Base-by-base conservation (phyloP, 2,797 vertebrate genomes). In the Crypturellus tataupa region DNA sequence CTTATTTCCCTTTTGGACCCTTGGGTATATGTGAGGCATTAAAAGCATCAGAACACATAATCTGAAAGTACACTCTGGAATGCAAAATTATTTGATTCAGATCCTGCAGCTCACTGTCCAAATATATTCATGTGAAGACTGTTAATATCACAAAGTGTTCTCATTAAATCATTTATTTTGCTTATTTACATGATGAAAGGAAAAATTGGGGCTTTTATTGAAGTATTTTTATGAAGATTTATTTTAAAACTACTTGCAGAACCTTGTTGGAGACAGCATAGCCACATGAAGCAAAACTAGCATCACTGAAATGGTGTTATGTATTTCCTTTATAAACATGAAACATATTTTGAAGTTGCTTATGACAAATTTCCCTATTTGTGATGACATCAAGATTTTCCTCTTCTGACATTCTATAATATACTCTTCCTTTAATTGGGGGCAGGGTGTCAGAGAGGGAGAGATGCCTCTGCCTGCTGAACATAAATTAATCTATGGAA, bases 401-500 rank as follows among this genome's bases (percentile, higher is more conserved):
- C 63, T 69, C 33, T 83, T 72, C 21, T 85, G 56, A 65, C 68
- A 62, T 87, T 81, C 60, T 55, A 35, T 39, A 59, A 80, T 83
- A 67, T 12, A 4, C 2, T 9, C 11, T 13, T 3, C 19, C 47
- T 62, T 85, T 87, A 68, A 47, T 95, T 95, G 70, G 73, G 59
- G 80, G 83, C 70, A 88, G 82, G 73, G 87, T 88, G 46, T 59
- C 31, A 40, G 82, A 72, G 79, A 78, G 89, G 85, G 71, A 85
- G 85, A 78, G 82, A 92, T 93, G 64, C 90, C 58, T 96, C 69
- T 93, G 86, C 83, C 64, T 93, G 86, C 87, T 90, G 67, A 88
- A 67, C 94, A 79, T 88, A 89, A 96, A 89, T 95, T 88, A 96
- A 77, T 85, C 73, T 60, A 40, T 89, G 82, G 95, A 84, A 89